These are phyloP conservation scores for Leptinotarsa undecemlineata DNA, from an alignment of 1,140 invertebrate genomes.

Conservation along the genomic window DNA sequence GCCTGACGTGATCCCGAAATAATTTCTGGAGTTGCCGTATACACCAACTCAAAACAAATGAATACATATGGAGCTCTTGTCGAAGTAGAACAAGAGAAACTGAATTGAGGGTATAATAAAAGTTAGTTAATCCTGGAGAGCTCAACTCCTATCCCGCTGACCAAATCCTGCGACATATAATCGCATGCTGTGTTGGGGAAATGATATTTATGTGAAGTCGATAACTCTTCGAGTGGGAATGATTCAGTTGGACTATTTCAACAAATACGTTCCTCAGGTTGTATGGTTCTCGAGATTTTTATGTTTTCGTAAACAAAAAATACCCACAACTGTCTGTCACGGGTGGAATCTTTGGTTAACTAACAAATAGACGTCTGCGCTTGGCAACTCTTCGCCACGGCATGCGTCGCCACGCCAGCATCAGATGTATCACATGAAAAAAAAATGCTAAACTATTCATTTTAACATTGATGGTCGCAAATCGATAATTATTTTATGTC, in stretches of 20 bases:
- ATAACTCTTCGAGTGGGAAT: background rate
- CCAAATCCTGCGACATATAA: conserved; percentile 12
- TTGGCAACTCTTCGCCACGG: too few species aligned
- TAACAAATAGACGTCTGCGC: too few species aligned
- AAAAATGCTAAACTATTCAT: too few species aligned
- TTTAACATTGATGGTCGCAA: too few species aligned
- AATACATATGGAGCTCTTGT: background rate
- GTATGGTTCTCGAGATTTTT: too few species aligned
- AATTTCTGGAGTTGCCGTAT: background rate
- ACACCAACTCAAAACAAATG: background rate
- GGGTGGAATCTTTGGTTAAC: too few species aligned
- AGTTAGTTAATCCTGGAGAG: conserved; percentile 20
- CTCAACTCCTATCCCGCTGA: conserved; percentile 12
- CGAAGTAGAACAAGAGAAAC: conserved; percentile 1
- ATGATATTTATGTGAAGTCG: background rate
- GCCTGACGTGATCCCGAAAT: too few species aligned
- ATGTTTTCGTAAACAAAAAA: too few species aligned
- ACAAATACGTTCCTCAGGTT: background rate
- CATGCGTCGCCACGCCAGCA: too few species aligned
- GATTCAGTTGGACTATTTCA: background rate
- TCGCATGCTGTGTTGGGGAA: conserved; percentile 13
- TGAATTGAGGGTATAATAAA: conserved; percentile 11
- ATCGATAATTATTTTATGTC: too few species aligned
- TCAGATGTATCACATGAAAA: too few species aligned
- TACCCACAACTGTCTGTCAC: too few species aligned